Conservation (phyloP, 2,888 invertebrate genomes). For the Hirtodrosophila trivittata region DNA sequence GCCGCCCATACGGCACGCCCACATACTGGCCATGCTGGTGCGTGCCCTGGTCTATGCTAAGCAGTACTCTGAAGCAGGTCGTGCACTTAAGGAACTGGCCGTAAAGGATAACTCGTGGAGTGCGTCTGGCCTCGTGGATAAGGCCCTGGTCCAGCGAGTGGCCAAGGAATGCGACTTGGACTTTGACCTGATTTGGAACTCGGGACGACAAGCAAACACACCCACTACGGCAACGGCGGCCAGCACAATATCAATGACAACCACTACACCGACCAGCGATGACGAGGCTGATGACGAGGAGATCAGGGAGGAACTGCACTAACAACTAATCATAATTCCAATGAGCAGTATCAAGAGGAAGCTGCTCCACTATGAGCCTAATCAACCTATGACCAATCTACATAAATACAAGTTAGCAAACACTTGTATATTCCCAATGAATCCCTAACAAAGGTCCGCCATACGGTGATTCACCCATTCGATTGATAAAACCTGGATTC, state of each 20-base stretch:
- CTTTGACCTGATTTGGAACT: conserved; percentile 83
- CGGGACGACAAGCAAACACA: conserved; percentile 62
- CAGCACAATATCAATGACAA: conserved; percentile 52
- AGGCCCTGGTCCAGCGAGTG: conserved; percentile 80
- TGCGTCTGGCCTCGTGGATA: conserved; percentile 79
- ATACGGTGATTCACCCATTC: too few species aligned
- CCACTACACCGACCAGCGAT: conserved; percentile 43
- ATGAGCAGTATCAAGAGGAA: conserved; percentile 9
- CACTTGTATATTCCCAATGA: background rate
- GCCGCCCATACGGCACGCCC: conserved; percentile 82
- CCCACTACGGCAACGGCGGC: conserved; percentile 50
- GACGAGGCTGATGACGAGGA: conserved; percentile 80
- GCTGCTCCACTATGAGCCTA: background rate
- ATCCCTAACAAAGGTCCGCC: too few species aligned
- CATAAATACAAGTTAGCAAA: background rate
- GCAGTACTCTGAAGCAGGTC: conserved; percentile 82
- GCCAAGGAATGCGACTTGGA: conserved; percentile 83
- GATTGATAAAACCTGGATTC: too few species aligned
- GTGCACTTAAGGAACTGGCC: conserved; percentile 81
- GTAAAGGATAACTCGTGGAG: conserved; percentile 82
- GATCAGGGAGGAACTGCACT: conserved; percentile 82
- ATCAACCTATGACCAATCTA: background rate
- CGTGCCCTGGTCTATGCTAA: conserved; percentile 81
- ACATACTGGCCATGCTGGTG: conserved; percentile 82
- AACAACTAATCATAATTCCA: conserved; percentile 31